These are phyloP conservation scores for Galaxea fascicularis DNA, from an alignment of 92 coral and sea anemone species.

Conservation along the genomic window DNA sequence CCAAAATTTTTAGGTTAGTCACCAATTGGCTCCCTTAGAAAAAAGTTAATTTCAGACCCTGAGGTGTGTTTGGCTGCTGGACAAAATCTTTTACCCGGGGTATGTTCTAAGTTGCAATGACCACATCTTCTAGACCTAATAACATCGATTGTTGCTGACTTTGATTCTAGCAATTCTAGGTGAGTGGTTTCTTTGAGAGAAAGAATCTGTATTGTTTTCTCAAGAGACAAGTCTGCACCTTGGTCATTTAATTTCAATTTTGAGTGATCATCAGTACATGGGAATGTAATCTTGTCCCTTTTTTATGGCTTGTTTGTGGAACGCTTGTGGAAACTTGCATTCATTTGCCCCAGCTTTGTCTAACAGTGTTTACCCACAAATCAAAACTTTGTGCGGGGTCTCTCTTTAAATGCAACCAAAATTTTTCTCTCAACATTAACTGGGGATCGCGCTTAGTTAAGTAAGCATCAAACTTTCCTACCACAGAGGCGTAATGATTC, in stretches of 20 bases:
- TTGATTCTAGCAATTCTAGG: constrained; percentile 35
- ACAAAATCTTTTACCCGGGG: constrained; percentile 49
- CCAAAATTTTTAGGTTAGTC: too few species aligned
- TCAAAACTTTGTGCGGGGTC: constrained; percentile 41
- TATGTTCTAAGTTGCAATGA: constrained; percentile 27
- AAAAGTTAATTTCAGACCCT: too few species aligned
- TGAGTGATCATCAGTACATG: constrained; percentile 48
- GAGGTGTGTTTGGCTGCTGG: constrained; percentile 65
- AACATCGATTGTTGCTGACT: constrained; percentile 34
- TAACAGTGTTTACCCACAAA: constrained; percentile 37
- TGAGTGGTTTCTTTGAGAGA: constrained; percentile 59
- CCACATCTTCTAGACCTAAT: constrained; percentile 46
- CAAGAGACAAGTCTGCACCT: constrained; percentile 44
- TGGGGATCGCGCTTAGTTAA: too few species aligned
- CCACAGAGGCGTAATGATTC: constrained; percentile 23
- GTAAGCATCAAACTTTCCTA: constrained; percentile 12
- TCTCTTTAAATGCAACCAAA: constrained; percentile 44
- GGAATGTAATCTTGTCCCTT: too few species aligned
- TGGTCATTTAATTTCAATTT: constrained; percentile 40
- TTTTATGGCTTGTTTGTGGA: constrained; percentile 38
- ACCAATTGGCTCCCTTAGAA: too few species aligned
- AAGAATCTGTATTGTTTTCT: constrained; percentile 60
- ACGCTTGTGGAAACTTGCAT: constrained; percentile 29
- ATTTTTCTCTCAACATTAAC: constrained; percentile 44
- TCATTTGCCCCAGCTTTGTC: constrained; percentile 32